A percentile compares a stretch with the other conserved stretches of the same genome.
These are phyloP conservation scores for Planococcus citri DNA, from an alignment of 1,140 invertebrate genomes.

Conservation along the genomic window DNA sequence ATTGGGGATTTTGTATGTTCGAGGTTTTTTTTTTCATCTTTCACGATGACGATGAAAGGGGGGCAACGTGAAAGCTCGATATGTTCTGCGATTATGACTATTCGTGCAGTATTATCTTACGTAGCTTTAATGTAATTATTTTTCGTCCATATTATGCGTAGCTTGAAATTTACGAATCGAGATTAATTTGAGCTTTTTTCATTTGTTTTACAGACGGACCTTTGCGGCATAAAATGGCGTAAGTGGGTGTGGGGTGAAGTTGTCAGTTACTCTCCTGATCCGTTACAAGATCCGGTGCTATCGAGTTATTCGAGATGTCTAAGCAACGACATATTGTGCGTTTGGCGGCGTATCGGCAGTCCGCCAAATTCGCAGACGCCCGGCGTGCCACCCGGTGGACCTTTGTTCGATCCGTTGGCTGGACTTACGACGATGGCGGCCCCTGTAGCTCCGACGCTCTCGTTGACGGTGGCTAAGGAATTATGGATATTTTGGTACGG, in stretches of 20 bases:
- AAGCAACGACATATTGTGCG: conserved; percentile 85
- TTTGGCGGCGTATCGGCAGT: conserved; percentile 73
- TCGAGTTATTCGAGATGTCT: conserved; percentile 86
- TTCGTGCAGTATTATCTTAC: too few relatives aligned
- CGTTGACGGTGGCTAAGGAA: conserved; percentile 73
- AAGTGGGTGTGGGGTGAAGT: conserved; percentile 53
- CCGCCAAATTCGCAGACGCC: conserved; percentile 35
- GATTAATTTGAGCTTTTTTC: conserved; percentile 18
- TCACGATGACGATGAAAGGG: too few relatives aligned
- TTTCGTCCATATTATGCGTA: too few relatives aligned
- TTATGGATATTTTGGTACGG: conserved; percentile 99
- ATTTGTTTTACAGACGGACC: conserved; percentile 68
- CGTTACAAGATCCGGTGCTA: conserved; percentile 85
- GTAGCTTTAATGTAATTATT: too few relatives aligned
- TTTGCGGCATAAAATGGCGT: conserved; percentile 98
- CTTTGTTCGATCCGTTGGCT: conserved; percentile 43
- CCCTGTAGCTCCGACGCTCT: conserved; percentile 50
- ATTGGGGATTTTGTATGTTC: too few relatives aligned
- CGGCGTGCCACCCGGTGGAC: conserved; percentile 35
- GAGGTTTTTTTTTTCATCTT: too few relatives aligned
- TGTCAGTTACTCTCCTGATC: conserved; percentile 41
- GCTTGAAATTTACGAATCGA: too few relatives aligned
- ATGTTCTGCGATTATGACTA: too few relatives aligned
- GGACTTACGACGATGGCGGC: conserved; percentile 40
- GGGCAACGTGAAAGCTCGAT: too few relatives aligned